Conservation (phyloP, 2,113 vertebrate species). For the Brachyistius frenatus region DNA sequence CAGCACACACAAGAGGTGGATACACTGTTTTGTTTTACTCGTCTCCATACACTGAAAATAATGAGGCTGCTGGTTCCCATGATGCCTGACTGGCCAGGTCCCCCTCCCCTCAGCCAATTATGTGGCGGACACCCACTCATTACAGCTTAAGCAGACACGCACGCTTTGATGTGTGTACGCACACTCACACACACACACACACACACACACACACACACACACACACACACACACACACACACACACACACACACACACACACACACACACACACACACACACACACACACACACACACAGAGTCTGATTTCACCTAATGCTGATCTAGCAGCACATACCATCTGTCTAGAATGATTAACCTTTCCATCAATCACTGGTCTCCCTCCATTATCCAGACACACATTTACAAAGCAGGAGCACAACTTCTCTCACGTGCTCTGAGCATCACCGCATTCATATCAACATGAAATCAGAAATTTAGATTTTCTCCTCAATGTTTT, state of each 20-base stretch:
- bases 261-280: slow-evolving; percentile 30
- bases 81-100: slow-evolving; percentile 32
- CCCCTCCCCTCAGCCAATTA: slow-evolving; percentile 40
- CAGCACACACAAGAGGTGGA: slow-evolving; percentile 13
- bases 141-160: slow-evolving; percentile 55
- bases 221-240: slow-evolving; percentile 24
- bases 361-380: slow-evolving; percentile 75
- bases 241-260: slow-evolving; percentile 16
- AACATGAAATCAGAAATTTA: neutral
- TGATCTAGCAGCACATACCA: slow-evolving; percentile 76
- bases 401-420: slow-evolving; percentile 34
- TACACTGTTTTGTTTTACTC: neutral
- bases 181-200: slow-evolving; percentile 11
- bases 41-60: slow-evolving; percentile 44
- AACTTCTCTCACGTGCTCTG: neutral
- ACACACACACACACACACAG: slow-evolving; percentile 24
- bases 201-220: slow-evolving; percentile 27
- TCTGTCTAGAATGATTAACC: slow-evolving; percentile 80
- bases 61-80: slow-evolving; percentile 58
- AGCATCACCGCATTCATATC: slow-evolving; percentile 15
- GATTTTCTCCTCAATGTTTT: neutral
- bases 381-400: slow-evolving; percentile 60
- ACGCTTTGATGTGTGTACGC: slow-evolving; percentile 12
- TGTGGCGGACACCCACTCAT: slow-evolving; percentile 55
- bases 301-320: slow-evolving; percentile 58